phyloP scores from a whole-genome alignment of 2,888 invertebrate genomes.

The Hirtodrosophila histrioides region DNA sequence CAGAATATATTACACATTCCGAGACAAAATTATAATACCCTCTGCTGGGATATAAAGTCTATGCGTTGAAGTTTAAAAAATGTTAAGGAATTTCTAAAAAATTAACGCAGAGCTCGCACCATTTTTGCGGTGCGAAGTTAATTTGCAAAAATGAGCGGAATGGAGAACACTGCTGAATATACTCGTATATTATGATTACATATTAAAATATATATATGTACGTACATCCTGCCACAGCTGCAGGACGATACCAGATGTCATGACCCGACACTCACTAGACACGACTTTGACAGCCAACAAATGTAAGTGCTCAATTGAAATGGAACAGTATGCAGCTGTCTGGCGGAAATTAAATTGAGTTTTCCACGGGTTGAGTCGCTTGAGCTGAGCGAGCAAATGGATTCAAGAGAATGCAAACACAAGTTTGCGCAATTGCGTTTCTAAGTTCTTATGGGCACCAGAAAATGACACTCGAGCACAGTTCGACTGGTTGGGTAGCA shows the following conservation, averaged over 20 bases:
- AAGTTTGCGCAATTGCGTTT: constrained; percentile 28
- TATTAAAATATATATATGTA: background rate
- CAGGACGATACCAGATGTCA: constrained; percentile 14
- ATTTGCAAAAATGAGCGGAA: too few relatives aligned
- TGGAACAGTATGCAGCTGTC: constrained; percentile 56
- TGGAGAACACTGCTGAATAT: too few relatives aligned
- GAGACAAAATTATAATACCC: too few relatives aligned
- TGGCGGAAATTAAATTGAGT: constrained; percentile 67
- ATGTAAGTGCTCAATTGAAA: constrained; percentile 65
- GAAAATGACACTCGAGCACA: constrained; percentile 29
- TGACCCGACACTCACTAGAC: constrained; percentile 14
- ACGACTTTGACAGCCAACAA: constrained; percentile 56
- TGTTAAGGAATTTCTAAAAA: too few relatives aligned
- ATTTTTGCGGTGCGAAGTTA: too few relatives aligned
- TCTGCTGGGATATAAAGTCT: too few relatives aligned
- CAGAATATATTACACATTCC: too few relatives aligned
- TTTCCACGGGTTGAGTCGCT: constrained; percentile 9
- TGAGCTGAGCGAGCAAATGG: background rate
- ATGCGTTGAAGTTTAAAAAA: too few relatives aligned
- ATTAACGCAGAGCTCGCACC: too few relatives aligned
- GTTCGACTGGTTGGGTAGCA: constrained; percentile 29
- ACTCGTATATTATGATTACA: background rate
- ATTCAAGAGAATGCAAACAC: constrained; percentile 16
- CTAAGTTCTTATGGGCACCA: constrained; percentile 32
- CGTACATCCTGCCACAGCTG: constrained; percentile 1